Evolutionary conservation across 2,888 invertebrate genomes (phyloP).

Genomic region (Eudasyphora cyanicolor): DNA sequence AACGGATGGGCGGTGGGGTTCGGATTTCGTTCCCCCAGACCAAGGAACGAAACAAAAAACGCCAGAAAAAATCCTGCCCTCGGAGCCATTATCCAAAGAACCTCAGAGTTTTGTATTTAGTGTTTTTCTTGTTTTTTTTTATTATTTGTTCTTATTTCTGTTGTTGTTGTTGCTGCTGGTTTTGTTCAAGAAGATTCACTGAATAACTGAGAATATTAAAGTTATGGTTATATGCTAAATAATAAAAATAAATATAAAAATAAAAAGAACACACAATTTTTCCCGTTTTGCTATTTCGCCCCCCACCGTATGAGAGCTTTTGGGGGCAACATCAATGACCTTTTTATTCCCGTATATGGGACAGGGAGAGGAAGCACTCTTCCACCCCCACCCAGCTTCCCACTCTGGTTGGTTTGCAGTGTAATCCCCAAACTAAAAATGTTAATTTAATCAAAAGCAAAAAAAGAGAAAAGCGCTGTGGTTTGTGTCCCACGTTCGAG

Average conservation of each 20-base stretch:
- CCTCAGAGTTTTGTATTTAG: slow-evolving; percentile 26
- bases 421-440: slow-evolving; percentile 49
- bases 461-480: too few relatives aligned
- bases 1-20: neutral
- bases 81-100: neutral
- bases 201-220: slow-evolving; percentile 49
- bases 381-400: too few relatives aligned
- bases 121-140: slow-evolving; percentile 19
- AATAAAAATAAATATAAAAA: slow-evolving; percentile 44
- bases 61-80: neutral
- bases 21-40: neutral
- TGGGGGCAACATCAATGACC: slow-evolving; percentile 55
- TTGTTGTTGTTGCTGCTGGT: slow-evolving; percentile 18
- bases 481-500: slow-evolving; percentile 43
- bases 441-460: slow-evolving; percentile 64
- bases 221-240: slow-evolving; percentile 56
- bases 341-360: slow-evolving; percentile 35
- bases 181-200: slow-evolving; percentile 28
- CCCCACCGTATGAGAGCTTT: neutral
- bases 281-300: neutral
- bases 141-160: slow-evolving; percentile 51
- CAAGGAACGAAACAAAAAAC: neutral
- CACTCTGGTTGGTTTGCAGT: slow-evolving; percentile 3
- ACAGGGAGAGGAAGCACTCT: neutral
- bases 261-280: slow-evolving; percentile 8